Percentiles rank a stretch among this genome's conserved stretches.
These are phyloP conservation scores for Cephalotes varians DNA, from an alignment of 2,888 invertebrate species.

Conservation along the genomic window DNA sequence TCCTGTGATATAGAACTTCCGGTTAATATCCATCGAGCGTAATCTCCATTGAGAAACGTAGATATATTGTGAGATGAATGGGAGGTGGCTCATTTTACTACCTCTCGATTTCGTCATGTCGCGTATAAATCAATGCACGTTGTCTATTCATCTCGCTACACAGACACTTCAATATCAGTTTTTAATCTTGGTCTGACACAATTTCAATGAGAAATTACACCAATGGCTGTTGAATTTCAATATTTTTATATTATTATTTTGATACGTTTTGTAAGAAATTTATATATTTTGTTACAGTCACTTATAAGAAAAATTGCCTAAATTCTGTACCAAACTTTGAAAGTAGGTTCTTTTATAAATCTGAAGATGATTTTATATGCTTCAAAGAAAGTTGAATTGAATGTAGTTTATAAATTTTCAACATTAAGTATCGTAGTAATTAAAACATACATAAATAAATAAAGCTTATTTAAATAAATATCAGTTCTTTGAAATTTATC, in stretches of 20 bases:
- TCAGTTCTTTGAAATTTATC: too few relatives aligned
- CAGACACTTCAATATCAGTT: neutral
- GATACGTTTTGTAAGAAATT: neutral
- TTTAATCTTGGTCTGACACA: neutral
- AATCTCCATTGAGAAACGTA: constrained; percentile 8
- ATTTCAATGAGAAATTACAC: neutral
- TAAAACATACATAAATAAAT: neutral
- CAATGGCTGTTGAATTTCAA: neutral
- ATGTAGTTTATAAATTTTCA: neutral
- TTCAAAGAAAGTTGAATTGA: neutral
- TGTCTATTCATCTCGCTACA: constrained; percentile 7
- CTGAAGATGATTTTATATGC: neutral
- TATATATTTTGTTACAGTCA: neutral
- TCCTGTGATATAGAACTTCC: constrained; percentile 38
- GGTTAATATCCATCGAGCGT: constrained; percentile 38
- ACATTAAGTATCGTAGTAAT: constrained; percentile 1
- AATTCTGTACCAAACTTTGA: neutral
- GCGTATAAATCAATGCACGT: constrained; percentile 21
- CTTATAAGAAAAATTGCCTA: neutral
- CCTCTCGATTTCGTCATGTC: constrained; percentile 13
- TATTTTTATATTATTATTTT: neutral
- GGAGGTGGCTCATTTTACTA: constrained; percentile 13
- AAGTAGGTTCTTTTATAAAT: neutral
- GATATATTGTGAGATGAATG: constrained; percentile 11
- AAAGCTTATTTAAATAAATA: neutral